These are phyloP conservation scores for Pelecanoides urinatrix DNA, from an alignment of 2,113 vertebrate genomes.

Conservation along the genomic window DNA sequence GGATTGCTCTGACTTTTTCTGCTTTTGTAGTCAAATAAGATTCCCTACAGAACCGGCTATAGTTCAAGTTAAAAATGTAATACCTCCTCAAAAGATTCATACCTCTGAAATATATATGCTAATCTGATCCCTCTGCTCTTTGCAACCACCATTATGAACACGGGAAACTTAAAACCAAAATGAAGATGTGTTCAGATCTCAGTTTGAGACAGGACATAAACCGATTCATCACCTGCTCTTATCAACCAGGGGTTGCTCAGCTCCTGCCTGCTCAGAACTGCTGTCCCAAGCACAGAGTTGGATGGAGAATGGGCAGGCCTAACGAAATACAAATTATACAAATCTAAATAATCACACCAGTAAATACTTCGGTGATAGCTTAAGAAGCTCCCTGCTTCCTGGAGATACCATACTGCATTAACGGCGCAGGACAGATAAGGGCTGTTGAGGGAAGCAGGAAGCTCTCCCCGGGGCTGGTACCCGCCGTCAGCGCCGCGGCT, in stretches of 20 bases:
- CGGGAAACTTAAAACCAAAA: background rate
- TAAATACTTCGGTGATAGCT: background rate
- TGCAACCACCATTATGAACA: background rate
- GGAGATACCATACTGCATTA: background rate
- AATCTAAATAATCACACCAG: background rate
- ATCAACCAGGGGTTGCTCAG: background rate
- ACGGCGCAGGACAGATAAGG: background rate
- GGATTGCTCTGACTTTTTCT: background rate
- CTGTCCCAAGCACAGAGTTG: background rate
- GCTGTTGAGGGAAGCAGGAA: background rate
- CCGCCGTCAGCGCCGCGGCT: background rate
- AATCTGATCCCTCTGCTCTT: background rate
- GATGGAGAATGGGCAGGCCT: background rate
- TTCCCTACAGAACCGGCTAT: background rate
- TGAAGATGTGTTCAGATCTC: background rate
- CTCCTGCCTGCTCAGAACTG: background rate
- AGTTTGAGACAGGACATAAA: background rate
- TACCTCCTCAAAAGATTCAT: background rate
- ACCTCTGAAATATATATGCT: background rate
- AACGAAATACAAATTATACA: background rate
- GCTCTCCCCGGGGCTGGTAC: background rate
- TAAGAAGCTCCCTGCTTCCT: background rate
- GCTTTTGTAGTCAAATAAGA: background rate
- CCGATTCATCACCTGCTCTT: background rate
- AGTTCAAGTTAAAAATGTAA: background rate